These are phyloP conservation scores for Syngnathus scovelli DNA, from an alignment of 2,113 vertebrate genomes.

Conservation along the genomic window DNA sequence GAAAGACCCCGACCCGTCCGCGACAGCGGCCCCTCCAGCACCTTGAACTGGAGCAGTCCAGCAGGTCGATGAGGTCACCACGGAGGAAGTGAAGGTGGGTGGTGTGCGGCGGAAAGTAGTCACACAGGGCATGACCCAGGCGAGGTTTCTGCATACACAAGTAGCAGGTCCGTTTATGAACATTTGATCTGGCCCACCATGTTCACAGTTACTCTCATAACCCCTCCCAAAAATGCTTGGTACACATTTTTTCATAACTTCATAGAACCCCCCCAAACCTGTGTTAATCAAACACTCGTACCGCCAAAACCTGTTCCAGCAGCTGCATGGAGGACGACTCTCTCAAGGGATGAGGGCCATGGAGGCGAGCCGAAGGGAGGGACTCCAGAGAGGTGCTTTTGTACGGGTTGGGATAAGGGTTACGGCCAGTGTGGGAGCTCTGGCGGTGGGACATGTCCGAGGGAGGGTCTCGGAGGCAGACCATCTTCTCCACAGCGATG, in stretches of 20 bases:
- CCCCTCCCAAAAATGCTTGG: no score
- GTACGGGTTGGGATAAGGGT: constrained; percentile 65
- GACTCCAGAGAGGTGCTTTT: constrained; percentile 47
- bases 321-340: constrained; percentile 14
- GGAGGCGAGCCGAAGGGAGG: constrained; percentile 21
- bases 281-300: constrained; percentile 21
- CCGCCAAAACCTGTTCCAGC: constrained; percentile 34
- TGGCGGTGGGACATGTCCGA: constrained; percentile 19
- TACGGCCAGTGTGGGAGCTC: constrained; percentile 23
- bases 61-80: constrained; percentile 81
- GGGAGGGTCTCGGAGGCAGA: constrained; percentile 73
- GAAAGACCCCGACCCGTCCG: constrained; percentile 76
- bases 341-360: constrained; percentile 25
- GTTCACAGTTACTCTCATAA: no score
- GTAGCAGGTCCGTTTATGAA: neutral
- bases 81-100: constrained; percentile 78
- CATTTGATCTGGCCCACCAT: neutral
- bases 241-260: no score
- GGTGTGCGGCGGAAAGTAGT: constrained; percentile 70
- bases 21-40: constrained; percentile 80
- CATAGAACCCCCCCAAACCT: no score
- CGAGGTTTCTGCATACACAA: constrained; percentile 49
- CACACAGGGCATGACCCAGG: constrained; percentile 80
- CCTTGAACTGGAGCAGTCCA: constrained; percentile 72
- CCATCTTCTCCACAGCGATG: constrained; percentile 73